A percentile compares a stretch with the other conserved stretches of the same genome.
phyloP scores from a whole-genome alignment of 2,888 invertebrate species.

The Cephalotes varians region DNA sequence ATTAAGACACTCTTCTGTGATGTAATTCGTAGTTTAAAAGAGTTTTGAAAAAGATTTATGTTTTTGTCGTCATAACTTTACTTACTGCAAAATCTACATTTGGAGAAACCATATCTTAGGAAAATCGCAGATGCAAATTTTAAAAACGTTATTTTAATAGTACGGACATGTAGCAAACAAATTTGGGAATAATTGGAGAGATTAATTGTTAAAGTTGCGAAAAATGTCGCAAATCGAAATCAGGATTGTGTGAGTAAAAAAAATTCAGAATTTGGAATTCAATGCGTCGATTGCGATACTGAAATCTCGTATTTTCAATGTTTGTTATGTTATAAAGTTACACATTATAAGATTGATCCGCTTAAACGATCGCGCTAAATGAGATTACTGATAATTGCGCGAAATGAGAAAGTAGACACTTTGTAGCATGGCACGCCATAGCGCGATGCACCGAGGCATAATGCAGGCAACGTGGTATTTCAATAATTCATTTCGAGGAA shows the following conservation, averaged over 20 bases:
- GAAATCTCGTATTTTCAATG: background rate
- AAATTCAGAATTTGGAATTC: background rate
- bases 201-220: background rate
- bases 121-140: background rate
- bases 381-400: conserved; percentile 63
- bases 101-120: background rate
- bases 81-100: background rate
- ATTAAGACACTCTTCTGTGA: background rate
- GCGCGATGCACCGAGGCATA: conserved; percentile 39
- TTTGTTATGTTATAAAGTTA: no score
- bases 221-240: background rate
- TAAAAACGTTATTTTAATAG: background rate
- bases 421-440: conserved; percentile 60
- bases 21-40: background rate
- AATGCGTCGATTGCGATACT: background rate
- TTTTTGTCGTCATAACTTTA: background rate
- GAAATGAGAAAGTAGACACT: conserved; percentile 73
- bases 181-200: background rate
- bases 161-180: background rate
- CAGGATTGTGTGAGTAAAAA: background rate
- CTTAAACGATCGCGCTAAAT: conserved; percentile 40
- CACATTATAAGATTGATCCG: background rate
- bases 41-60: background rate
- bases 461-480: conserved; percentile 60
- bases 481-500: conserved; percentile 70